Base-by-base conservation (phyloP, 2,888 invertebrate genomes). In the Idaea straminata region DNA sequence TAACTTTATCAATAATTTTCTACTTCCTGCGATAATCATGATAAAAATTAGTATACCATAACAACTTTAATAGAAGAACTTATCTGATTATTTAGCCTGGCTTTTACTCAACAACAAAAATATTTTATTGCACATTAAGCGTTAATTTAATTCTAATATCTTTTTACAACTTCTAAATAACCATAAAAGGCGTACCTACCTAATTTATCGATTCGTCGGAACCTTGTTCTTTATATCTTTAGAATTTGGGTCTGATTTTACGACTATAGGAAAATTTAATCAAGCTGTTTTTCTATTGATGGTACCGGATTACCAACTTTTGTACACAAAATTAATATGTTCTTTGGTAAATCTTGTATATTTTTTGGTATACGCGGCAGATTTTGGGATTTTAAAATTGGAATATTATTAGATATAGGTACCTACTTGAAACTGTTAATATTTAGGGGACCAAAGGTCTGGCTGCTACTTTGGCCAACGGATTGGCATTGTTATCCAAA, bases 261-360 rank as follows among this genome's bases (percentile, higher is more conserved):
- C 34, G 59, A 59, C 59, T 34, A 34, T 58, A 66, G 65, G 69
- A 68, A 68, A 68, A 70, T 65, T 66, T 68, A 72, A 70, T 68
- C 64, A 72, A 68, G 61, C 62, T 66, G 64, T 72, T 69, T 62
- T 65, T 64, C 66, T 65, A 65, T 62, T 66, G 66, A 66, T 59
- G 66, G 63, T 58, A 62, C 59, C 62, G 66, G 63, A 69, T 62
- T 64, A 66, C 66, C 64, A 34, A 63, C n/a, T 61, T 61, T 47
- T 57, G 63, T 64, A 63, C 59, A 59, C 59, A 59, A 59, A 59
- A 59, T 59, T 59, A 59, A 59, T 59, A 34, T 25, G 13, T 25
- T 59, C 34, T 34, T 34, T 47, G 47, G 47, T 47, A 47, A 47
- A 47, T 13, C 47, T 47, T 47, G 47, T 47, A 13, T 25, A 25